Evolutionary conservation across 2,888 invertebrate genomes (phyloP), one percentile per base, ranked within the genome.

Genomic region (Sminthurides aquaticus): DNA sequence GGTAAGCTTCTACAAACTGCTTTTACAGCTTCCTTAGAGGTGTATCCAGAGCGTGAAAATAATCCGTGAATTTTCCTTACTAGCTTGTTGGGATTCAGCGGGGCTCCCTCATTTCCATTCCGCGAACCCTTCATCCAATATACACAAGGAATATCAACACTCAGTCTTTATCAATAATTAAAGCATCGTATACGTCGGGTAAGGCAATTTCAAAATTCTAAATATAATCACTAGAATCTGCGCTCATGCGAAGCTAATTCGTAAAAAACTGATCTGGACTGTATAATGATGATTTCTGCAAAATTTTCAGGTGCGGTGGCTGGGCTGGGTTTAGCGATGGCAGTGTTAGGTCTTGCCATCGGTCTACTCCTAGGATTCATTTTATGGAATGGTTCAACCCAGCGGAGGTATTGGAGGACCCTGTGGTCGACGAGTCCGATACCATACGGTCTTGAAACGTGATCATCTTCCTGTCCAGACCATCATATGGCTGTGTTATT

Each of bases 251-350:
- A n/a, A n/a, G n/a, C n/a, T n/a, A n/a, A n/a, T n/a, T 54, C 5
- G 5, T 5, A 54, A 54, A 54, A 54, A 43, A 43, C n/a, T n/a
- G n/a, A n/a, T n/a, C n/a, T n/a, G n/a, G n/a, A n/a, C n/a, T n/a
- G n/a, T n/a, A n/a, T n/a, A n/a, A 43, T 18, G 43, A 11, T 18
- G 18, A 43, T 43, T 43, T 18, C 18, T 43, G 43, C 43, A 48
- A 62, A 22, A 28, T 60, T 62, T 68, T 43, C 71, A 73, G 78
- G 78, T 15, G 77, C 77, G 26, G 77, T 78, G 69, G 78, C 77
- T 11, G 78, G 77, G 18, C 70, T 78, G 15, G 77, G 77, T n/a
- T 74, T 78, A 60, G 77, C 77, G n/a, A 78, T 78, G 78, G 77
- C 77, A 48, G 76, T 77, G 58, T 65, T 78, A 48, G 78, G 78